Base-by-base conservation (phyloP, 1,140 invertebrate species). In the Drosophila persimilis region DNA sequence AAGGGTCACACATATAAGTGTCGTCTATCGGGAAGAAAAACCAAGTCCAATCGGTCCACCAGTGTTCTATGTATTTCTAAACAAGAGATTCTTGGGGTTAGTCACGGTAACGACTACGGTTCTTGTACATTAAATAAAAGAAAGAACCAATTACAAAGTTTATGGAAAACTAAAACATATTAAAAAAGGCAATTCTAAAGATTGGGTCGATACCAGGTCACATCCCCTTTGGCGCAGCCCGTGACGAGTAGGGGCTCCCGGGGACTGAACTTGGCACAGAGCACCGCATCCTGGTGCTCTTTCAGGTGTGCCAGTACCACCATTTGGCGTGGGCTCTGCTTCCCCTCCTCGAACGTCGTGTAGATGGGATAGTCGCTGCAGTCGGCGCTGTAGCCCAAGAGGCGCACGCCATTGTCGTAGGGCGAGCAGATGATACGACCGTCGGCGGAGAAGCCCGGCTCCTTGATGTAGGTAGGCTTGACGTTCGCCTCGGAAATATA, bases 251-350 rank as follows among this genome's bases (percentile, higher is more conserved):
- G 92, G 83, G 95, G 96, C 89, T 98, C 95, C 6, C 93, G 94
- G 0, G 97, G 97, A 55, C 96, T 97, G 91, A 98, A 98, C 92
- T 97, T 97, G 55, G 96, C 97, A 89, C 96, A 96, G 20, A 98
- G 94, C n/a, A 98, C 97, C 55, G 96, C 95, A 80, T 97, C 95
- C 22, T 94, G 92, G 86, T 98, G 97, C 75, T 95, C 95, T 52
- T 95, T 92, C 71, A 94, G 95, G 6, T 94, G 94, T 1, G 94
- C 94, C 22, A 97, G 83, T 88, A 96, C 94, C 71, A 79, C 93
- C 71, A 89, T 92, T 76, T 92, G 93, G 71, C 91, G 91, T 0
- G 90, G 89, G 17, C 41, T 72, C 1, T 74, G 48, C 48, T 91
- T 90, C 75, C 72, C 91, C 91, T 74, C 58, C 74, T 43, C 92